Evolutionary conservation across 1,140 invertebrate species (phyloP), one percentile per base, ranked within the genome.

Genomic region (Daktulosphaira vitifoliae): DNA sequence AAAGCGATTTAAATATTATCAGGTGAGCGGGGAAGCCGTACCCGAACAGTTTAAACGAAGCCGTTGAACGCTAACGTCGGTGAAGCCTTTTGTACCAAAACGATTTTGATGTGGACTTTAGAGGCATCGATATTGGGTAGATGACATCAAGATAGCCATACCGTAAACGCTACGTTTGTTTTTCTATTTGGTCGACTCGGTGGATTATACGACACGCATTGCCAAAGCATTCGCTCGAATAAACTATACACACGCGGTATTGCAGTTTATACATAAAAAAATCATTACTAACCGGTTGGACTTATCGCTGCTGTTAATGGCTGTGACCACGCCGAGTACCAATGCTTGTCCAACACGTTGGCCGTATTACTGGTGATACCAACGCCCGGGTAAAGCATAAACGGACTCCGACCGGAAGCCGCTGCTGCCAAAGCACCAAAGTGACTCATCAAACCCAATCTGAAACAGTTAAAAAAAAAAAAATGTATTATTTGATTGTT

Each of bases 391-490:
- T 68, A 79, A 73, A 71, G 78, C 38, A 73, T 66, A 64, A 68
- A 79, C 73, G 72, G 78, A 76, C 39, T 78, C 71, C 48, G 74
- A 67, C 38, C 75, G 3, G 72, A 68, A 13, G 71, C 70, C 53
- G 74, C 81, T 71, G 72, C 86, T 48, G 80, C 87, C 67, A 81
- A 75, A 54, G 81, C 87, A 71, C 81, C 87, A 80, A 81, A 87
- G 74, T 82, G 86, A 20, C 86, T 87, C 76, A 90, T 89, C 67
- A 89, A 79, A 62, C 87, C 88, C 75, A 90, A 78, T 76, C 88
- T 90, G 80, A 1, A 82, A 82, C 67, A 70, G 69, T 70, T 68
- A 68, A 54, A 26, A 33, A 33, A 6, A 33, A 33, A 33, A 33
- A 33, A 33, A n/a, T n/a, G n/a, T n/a, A n/a, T n/a, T n/a, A n/a